These are phyloP conservation scores for Trematocara marginatum DNA, from an alignment of 2,113 vertebrate species.

Conservation along the genomic window DNA sequence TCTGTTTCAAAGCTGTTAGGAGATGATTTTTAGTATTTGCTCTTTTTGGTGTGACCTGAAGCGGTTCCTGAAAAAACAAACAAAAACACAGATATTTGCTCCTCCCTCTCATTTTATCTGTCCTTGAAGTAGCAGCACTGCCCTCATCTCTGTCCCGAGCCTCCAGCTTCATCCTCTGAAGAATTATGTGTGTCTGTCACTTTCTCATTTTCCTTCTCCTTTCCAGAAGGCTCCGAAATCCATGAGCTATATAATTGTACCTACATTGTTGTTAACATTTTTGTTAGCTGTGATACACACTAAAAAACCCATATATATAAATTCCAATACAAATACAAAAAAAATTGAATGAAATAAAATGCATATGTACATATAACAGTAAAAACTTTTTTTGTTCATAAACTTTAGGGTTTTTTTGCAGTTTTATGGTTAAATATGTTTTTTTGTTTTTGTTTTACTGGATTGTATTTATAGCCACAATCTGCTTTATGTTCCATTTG, in stretches of 20 bases:
- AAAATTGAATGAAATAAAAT: neutral
- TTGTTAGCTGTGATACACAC: neutral
- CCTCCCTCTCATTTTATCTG: neutral
- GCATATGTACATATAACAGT: neutral
- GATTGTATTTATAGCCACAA: neutral
- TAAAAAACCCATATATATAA: neutral
- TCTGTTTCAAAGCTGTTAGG: neutral
- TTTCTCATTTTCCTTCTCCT: neutral
- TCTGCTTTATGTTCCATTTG: neutral
- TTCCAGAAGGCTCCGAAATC: neutral
- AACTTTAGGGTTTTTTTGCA: neutral
- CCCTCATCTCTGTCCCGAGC: conserved; percentile 9
- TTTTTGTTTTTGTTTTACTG: neutral
- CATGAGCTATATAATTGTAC: neutral
- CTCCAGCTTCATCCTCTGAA: conserved; percentile 11
- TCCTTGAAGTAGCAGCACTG: conserved; percentile 26
- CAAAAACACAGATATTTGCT: neutral
- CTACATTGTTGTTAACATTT: neutral
- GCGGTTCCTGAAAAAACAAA: neutral
- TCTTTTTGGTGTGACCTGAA: neutral
- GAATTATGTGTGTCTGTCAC: neutral
- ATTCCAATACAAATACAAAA: neutral
- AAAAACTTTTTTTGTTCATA: neutral
- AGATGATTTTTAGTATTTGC: neutral
- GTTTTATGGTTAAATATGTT: neutral